These are phyloP conservation scores for Choristoneura fumiferana DNA, from an alignment of 1,140 invertebrate genomes.

Conservation along the genomic window DNA sequence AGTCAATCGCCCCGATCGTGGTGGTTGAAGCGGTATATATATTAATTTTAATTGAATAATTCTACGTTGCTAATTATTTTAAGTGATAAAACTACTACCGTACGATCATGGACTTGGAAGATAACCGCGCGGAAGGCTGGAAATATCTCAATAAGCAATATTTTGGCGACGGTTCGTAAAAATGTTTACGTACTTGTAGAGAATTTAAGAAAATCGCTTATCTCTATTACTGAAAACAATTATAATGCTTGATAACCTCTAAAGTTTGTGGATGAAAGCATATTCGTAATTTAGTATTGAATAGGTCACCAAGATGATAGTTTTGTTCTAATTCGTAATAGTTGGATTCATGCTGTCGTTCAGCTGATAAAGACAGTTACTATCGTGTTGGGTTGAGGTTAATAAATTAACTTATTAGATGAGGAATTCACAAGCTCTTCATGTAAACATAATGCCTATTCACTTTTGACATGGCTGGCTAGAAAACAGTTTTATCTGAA, in stretches of 20 bases:
- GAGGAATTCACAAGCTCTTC: background rate
- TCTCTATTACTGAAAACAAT: background rate
- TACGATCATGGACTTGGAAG: conserved; percentile 52
- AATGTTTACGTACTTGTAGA: conserved; percentile 22
- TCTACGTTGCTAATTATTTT: background rate
- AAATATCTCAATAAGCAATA: conserved; percentile 77
- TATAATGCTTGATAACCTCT: conserved; percentile 1
- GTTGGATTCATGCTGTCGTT: no score
- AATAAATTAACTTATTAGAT: background rate
- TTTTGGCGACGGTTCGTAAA: conserved; percentile 71
- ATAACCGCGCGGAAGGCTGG: conserved; percentile 74
- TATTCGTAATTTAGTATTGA: background rate
- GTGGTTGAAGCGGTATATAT: background rate
- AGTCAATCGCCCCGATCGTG: background rate
- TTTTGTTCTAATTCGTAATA: background rate
- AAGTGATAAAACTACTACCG: background rate
- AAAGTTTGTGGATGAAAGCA: background rate
- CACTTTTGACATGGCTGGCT: no score
- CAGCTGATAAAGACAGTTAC: background rate
- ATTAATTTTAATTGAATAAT: conserved; percentile 1
- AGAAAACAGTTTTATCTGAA: no score
- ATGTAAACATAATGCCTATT: no score
- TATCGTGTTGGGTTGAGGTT: background rate
- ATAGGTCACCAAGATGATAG: background rate
- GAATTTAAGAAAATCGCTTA: conserved; percentile 19